Percentiles rank a stretch among this genome's conserved stretches.
Evolutionary conservation across 2,888 invertebrate species (phyloP).

Genomic region (Pristionchus japonicus): DNA sequence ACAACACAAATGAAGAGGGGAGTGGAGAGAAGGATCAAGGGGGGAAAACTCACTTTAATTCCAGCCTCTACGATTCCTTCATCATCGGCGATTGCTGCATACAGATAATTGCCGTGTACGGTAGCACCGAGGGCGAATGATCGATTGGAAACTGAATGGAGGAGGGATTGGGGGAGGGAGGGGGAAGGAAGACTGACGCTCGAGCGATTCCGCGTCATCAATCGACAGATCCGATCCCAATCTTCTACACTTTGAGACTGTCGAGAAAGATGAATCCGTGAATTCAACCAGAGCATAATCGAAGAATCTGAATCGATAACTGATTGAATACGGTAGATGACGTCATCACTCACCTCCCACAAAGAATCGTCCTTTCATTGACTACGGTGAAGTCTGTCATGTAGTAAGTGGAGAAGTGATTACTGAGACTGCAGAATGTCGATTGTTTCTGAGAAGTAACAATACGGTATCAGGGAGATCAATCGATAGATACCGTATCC

Average conservation of each 20-base stretch:
- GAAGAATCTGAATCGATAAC: not conserved
- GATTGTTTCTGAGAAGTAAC: not conserved
- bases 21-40: not conserved
- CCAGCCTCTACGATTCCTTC: not conserved
- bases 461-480: not conserved
- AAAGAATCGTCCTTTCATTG: conserved; percentile 16
- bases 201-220: not conserved
- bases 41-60: not conserved
- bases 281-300: not conserved
- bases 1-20: not conserved
- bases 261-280: conserved; percentile 2
- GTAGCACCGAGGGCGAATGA: conserved; percentile 17
- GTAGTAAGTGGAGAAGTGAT: not conserved
- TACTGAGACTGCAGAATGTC: not conserved
- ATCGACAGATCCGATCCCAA: not conserved
- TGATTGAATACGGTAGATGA: not conserved
- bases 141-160: not conserved
- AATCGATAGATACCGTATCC: conserved; percentile 21
- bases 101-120: not conserved
- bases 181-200: not conserved
- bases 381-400: not conserved
- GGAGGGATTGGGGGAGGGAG: not conserved
- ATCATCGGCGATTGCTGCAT: not conserved
- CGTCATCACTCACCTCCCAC: conserved; percentile 1
- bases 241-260: not conserved